phyloP scores from a whole-genome alignment of 23 tunicate genomes.

The Halocynthia roretzi region DNA sequence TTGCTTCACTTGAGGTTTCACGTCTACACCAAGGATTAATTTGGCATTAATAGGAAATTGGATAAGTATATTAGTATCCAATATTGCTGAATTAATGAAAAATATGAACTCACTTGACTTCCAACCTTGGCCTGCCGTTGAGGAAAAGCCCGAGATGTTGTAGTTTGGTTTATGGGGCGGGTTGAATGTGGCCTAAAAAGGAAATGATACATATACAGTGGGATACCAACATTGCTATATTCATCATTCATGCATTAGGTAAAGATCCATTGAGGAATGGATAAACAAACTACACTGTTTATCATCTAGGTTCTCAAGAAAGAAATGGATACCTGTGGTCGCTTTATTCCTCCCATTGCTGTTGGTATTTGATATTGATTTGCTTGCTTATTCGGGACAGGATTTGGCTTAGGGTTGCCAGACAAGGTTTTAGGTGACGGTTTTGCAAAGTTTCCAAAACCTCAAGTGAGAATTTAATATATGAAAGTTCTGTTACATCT shows the following conservation, averaged over 20 bases:
- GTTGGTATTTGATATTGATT: constrained; percentile 1
- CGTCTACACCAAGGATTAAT: constrained; percentile 26
- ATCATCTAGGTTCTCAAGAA: too few species aligned
- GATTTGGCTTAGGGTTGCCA: too few species aligned
- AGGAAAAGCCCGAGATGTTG: constrained; percentile 28
- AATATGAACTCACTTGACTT: constrained; percentile 70
- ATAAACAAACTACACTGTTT: too few species aligned
- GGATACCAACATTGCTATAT: too few species aligned
- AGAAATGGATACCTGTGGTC: too few species aligned
- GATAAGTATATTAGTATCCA: neutral
- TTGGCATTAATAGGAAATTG: neutral
- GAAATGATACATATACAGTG: too few species aligned
- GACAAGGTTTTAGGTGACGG: too few species aligned
- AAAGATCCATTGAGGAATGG: too few species aligned
- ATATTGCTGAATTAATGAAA: neutral
- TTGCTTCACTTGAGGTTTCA: constrained; percentile 85
- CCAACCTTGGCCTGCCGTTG: constrained; percentile 42
- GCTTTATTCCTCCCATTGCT: neutral
- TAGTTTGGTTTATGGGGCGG: constrained; percentile 49
- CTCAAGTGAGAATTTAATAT: neutral
- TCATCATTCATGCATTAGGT: too few species aligned
- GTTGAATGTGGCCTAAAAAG: neutral
- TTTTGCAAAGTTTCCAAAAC: neutral
- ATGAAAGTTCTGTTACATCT: neutral
- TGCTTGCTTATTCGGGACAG: neutral